These are phyloP conservation scores for Chaetogeoica ovagalla DNA, from an alignment of 2,888 invertebrate genomes.

Conservation along the genomic window DNA sequence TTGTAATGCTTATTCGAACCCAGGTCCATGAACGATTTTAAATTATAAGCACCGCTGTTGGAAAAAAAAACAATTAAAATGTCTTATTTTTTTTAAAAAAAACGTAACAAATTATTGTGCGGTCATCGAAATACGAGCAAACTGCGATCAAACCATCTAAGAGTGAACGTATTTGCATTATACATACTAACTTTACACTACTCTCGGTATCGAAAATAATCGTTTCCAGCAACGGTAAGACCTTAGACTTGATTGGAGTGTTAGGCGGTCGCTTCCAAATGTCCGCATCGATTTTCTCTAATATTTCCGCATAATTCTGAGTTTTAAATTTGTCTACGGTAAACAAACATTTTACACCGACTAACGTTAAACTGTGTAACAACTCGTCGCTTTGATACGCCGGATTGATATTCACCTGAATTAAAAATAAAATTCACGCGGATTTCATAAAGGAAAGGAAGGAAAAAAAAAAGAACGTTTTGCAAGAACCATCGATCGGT, in stretches of 20 bases:
- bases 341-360: slow-evolving; percentile 69
- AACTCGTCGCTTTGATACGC: slow-evolving; percentile 72
- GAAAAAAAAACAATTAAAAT: background rate
- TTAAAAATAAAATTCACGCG: too few species aligned
- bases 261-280: slow-evolving; percentile 58
- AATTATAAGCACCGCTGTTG: slow-evolving; percentile 55
- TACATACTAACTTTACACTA: slow-evolving; percentile 46
- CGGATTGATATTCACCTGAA: slow-evolving; percentile 77
- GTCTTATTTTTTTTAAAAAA: too few species aligned
- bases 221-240: slow-evolving; percentile 63
- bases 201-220: slow-evolving; percentile 66
- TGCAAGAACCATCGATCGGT: too few species aligned
- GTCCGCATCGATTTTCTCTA: slow-evolving; percentile 67
- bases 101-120: too few species aligned
- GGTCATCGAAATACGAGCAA: too few species aligned
- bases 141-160: too few species aligned
- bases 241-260: slow-evolving; percentile 60
- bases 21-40: slow-evolving; percentile 54
- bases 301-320: slow-evolving; percentile 70
- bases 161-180: too few species aligned
- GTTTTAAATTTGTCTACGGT: slow-evolving; percentile 67
- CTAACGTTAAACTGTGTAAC: slow-evolving; percentile 73
- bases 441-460: background rate
- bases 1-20: background rate
- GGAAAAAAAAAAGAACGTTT: too few species aligned